Conservation (phyloP, 2,797 vertebrate species). For the Lophotriccus pileatus region DNA sequence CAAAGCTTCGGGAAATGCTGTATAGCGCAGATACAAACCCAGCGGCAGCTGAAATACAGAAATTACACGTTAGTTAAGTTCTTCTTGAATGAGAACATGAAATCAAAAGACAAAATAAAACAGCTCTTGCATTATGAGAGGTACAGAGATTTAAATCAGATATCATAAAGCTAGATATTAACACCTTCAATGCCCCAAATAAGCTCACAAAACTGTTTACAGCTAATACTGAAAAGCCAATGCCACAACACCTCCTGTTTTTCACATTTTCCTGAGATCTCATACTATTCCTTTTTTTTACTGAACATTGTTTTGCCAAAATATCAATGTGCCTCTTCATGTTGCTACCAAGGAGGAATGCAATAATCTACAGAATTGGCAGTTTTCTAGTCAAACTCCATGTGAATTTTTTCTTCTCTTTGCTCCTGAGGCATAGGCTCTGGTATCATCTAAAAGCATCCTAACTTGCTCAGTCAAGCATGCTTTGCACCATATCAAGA, state of each 20-base stretch:
- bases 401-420: neutral
- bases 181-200: neutral
- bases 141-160: neutral
- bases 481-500: neutral
- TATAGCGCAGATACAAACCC: slow-evolving; percentile 87
- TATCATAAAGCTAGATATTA: neutral
- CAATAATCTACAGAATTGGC: neutral
- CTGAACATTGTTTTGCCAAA: neutral
- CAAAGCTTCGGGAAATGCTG: slow-evolving; percentile 85
- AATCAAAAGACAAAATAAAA: neutral
- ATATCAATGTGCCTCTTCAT: neutral
- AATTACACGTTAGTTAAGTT: neutral
- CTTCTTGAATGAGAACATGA: neutral
- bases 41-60: slow-evolving; percentile 84
- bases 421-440: neutral
- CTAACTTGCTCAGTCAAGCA: neutral
- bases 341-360: neutral
- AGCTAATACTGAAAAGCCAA: neutral
- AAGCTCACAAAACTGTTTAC: neutral
- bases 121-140: neutral
- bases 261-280: neutral
- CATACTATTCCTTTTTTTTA: neutral
- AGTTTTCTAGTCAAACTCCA: neutral
- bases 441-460: neutral
- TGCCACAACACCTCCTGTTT: neutral